These are phyloP conservation scores for Macropodus opercularis DNA, from an alignment of 2,797 vertebrate genomes.

Conservation along the genomic window DNA sequence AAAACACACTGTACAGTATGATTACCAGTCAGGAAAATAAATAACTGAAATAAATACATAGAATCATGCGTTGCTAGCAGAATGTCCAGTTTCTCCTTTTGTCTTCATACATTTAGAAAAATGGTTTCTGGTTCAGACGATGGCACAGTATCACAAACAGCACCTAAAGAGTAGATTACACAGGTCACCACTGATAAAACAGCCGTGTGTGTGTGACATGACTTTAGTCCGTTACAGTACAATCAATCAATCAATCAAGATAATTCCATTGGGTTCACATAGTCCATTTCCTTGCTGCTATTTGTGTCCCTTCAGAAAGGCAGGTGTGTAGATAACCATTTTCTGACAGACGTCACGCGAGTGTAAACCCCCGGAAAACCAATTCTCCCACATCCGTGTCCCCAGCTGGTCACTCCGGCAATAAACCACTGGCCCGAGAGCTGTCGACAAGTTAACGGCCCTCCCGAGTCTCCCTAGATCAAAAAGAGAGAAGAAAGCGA, in stretches of 20 bases:
- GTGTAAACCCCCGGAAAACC: conserved; percentile 93
- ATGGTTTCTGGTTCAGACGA: conserved; percentile 36
- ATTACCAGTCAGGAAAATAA: conserved; percentile 64
- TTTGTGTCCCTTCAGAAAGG: conserved; percentile 66
- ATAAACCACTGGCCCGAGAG: conserved; percentile 91
- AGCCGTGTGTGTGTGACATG: conserved; percentile 32
- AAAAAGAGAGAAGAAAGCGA: neutral
- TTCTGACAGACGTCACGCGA: conserved; percentile 86
- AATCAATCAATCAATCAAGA: conserved; percentile 4
- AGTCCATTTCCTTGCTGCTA: conserved; percentile 4
- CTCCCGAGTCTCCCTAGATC: conserved; percentile 92
- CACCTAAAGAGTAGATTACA: conserved; percentile 56
- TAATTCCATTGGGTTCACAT: conserved; percentile 12
- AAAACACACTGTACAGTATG: conserved; percentile 25
- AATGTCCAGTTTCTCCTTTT: conserved; percentile 29
- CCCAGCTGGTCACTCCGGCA: conserved; percentile 97
- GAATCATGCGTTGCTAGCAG: conserved; percentile 47
- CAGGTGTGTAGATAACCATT: conserved; percentile 88
- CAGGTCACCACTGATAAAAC: conserved; percentile 37
- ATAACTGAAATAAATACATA: conserved; percentile 77
- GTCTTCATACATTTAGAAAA: conserved; percentile 33
- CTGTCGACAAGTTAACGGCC: conserved; percentile 90
- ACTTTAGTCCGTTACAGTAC: conserved; percentile 61
- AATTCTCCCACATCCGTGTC: conserved; percentile 90
- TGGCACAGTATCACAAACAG: conserved; percentile 60